Evolutionary conservation across 2,888 invertebrate genomes (phyloP).

Genomic region (Polyommatus iphigenia): DNA sequence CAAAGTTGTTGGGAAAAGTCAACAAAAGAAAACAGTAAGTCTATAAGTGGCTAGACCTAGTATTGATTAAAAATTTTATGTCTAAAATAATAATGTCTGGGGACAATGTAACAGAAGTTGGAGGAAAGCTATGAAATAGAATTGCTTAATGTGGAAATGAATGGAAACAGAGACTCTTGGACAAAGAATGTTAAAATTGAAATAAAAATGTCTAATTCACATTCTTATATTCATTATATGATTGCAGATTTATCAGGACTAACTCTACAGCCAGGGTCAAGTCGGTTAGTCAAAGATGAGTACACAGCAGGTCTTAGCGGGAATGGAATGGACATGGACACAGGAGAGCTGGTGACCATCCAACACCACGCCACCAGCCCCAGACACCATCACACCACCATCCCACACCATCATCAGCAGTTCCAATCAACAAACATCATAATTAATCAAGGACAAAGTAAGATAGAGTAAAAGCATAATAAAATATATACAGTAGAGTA

Average conservation of each 20-base stretch:
- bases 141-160: no score
- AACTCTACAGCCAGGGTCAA: slow-evolving; percentile 91
- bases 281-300: slow-evolving; percentile 94
- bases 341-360: slow-evolving; percentile 72
- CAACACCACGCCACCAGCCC: slow-evolving; percentile 77
- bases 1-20: no score
- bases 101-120: no score
- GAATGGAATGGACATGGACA: slow-evolving; percentile 79
- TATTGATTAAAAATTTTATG: no score
- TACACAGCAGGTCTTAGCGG: slow-evolving; percentile 89
- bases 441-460: slow-evolving; percentile 75
- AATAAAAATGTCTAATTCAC: no score
- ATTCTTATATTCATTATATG: slow-evolving; percentile 30
- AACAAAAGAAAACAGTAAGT: no score
- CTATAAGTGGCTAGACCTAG: no score
- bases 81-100: no score
- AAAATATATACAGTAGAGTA: background rate
- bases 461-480: slow-evolving; percentile 42
- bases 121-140: no score
- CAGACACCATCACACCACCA: slow-evolving; percentile 67
- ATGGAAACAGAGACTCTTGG: no score
- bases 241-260: slow-evolving; percentile 93
- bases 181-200: no score
- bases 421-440: slow-evolving; percentile 71
- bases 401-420: slow-evolving; percentile 73